Conservation (phyloP, 2,113 vertebrate species). For the Melanostigma gelatinosum region DNA sequence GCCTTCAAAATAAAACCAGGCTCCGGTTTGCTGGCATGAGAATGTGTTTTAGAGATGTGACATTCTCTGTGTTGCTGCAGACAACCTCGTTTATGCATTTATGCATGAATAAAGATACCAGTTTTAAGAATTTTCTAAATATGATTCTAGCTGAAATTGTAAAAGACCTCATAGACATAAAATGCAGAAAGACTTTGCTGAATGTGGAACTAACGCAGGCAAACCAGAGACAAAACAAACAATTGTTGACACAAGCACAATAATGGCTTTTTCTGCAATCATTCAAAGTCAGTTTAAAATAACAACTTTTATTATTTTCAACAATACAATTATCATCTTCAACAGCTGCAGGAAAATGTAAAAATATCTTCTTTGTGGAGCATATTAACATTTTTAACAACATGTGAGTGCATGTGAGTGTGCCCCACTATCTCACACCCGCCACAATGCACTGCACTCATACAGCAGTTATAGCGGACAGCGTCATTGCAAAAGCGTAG, state of each 20-base stretch:
- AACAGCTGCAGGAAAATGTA: constrained; percentile 70
- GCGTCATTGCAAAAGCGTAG: no score
- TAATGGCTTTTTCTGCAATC: neutral
- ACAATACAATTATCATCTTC: neutral
- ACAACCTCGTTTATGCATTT: neutral
- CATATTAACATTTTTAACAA: constrained; percentile 55
- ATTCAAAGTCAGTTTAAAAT: constrained; percentile 28
- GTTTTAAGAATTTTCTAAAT: neutral
- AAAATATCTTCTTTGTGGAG: constrained; percentile 60
- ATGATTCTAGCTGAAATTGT: neutral
- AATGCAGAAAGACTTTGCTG: neutral
- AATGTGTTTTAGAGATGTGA: neutral
- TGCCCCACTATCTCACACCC: no score
- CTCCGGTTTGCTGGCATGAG: neutral
- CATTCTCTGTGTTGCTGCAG: neutral
- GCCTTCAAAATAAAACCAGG: neutral
- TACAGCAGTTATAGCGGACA: no score
- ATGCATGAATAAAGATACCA: neutral
- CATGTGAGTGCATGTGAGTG: no score
- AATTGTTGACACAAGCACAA: neutral
- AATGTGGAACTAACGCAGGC: neutral
- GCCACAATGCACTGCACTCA: no score
- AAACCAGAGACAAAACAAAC: neutral
- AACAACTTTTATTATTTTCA: constrained; percentile 59
- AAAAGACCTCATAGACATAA: neutral